Conservation (phyloP, 2,113 vertebrate species). For the Drymodes brunneopygia region DNA sequence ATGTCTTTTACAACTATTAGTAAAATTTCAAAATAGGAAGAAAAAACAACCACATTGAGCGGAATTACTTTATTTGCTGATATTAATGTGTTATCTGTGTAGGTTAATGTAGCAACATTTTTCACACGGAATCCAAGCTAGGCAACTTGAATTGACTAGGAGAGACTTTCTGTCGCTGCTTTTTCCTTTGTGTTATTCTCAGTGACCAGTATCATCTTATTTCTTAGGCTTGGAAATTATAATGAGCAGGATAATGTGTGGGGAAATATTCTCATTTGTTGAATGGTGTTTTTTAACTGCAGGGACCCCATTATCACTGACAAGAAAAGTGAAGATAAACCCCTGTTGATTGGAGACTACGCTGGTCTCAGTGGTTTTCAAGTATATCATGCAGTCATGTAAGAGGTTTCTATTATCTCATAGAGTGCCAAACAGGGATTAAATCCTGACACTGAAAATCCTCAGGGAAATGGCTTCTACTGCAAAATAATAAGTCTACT, state of each 20-base stretch:
- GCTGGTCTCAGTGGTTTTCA: background rate
- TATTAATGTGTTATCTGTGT: background rate
- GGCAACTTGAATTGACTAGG: background rate
- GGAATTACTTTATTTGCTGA: background rate
- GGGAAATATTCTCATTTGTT: background rate
- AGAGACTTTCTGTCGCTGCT: background rate
- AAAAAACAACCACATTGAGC: background rate
- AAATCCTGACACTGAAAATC: background rate
- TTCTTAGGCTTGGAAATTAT: background rate
- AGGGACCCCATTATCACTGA: background rate
- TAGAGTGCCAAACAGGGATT: background rate
- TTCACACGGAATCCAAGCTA: background rate
- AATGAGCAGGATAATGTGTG: background rate
- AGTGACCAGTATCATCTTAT: background rate
- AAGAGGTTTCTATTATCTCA: constrained; percentile 40
- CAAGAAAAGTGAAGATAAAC: background rate
- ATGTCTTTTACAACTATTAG: background rate
- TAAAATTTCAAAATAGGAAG: background rate
- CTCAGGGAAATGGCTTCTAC: background rate
- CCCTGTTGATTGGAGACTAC: background rate
- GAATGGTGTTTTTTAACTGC: background rate
- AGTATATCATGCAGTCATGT: background rate
- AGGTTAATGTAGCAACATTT: constrained; percentile 3
- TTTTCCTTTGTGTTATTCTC: background rate
- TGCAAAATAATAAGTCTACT: constrained; percentile 5